These are phyloP conservation scores for Neocrepidodera transversa DNA, from an alignment of 2,888 invertebrate genomes.

Conservation along the genomic window DNA sequence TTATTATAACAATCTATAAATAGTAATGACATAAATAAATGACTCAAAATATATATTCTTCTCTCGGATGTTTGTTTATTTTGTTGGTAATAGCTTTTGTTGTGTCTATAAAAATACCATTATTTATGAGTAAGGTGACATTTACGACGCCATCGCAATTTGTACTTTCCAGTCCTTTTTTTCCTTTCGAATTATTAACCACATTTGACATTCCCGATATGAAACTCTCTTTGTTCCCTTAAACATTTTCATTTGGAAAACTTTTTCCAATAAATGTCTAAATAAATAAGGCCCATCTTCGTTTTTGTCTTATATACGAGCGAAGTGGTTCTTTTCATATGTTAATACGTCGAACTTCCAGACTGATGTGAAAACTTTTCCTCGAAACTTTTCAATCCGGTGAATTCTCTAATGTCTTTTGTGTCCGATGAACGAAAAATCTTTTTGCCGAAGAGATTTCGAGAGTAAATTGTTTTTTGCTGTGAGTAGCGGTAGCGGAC, in stretches of 20 bases:
- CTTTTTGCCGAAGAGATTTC: conserved; percentile 18
- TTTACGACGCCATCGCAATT: too few relatives aligned
- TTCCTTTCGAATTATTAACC: not conserved
- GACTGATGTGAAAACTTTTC: conserved; percentile 32
- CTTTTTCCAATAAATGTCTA: conserved; percentile 35
- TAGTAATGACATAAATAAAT: too few relatives aligned
- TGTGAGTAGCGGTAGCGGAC: conserved; percentile 5
- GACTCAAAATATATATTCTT: too few relatives aligned
- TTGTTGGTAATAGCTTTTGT: too few relatives aligned
- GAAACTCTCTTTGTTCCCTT: conserved; percentile 6
- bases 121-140: too few relatives aligned
- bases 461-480: conserved; percentile 23
- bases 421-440: conserved; percentile 29
- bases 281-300: conserved; percentile 30
- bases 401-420: conserved; percentile 30
- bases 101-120: too few relatives aligned
- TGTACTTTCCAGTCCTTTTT: too few relatives aligned
- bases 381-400: conserved; percentile 25
- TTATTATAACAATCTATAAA: too few relatives aligned
- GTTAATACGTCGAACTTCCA: conserved; percentile 36
- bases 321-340: conserved; percentile 34
- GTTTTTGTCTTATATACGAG: conserved; percentile 33
- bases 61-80: too few relatives aligned
- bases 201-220: conserved; percentile 4
- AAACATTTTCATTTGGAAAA: conserved; percentile 26